These are phyloP conservation scores for Pseudocheirus occidentalis DNA, from an alignment of 2,797 vertebrate genomes.

Conservation along the genomic window DNA sequence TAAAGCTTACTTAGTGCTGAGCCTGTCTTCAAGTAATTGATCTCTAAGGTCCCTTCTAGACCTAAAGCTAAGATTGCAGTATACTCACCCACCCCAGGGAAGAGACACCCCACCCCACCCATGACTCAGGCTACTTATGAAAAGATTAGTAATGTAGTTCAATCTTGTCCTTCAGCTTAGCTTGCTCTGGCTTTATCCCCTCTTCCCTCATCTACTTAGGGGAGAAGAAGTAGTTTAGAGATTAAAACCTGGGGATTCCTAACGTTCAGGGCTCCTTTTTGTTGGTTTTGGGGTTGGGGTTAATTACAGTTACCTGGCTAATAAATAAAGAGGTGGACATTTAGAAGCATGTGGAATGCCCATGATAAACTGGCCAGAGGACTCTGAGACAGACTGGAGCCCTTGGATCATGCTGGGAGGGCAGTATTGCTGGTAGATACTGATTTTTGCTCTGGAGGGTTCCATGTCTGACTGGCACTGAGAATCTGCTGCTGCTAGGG, in stretches of 20 bases:
- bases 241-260: neutral
- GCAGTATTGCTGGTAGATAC: neutral
- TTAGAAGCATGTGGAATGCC: neutral
- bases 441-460: neutral
- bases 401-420: neutral
- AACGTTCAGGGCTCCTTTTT: neutral
- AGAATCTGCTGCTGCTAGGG: neutral
- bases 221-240: neutral
- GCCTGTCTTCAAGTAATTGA: neutral
- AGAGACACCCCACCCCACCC: no score
- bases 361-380: neutral
- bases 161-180: neutral
- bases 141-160: neutral
- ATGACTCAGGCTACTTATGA: neutral
- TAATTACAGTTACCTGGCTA: neutral
- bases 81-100: neutral
- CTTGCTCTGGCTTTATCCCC: neutral
- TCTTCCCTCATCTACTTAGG: neutral
- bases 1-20: neutral
- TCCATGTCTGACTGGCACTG: neutral
- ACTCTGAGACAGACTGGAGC: neutral
- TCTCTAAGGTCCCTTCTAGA: neutral
- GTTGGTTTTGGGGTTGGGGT: neutral
- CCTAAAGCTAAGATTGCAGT: neutral
- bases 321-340: neutral